Evolutionary conservation across 2,797 vertebrate genomes (phyloP).

Genomic region (Gadopsis marmoratus): DNA sequence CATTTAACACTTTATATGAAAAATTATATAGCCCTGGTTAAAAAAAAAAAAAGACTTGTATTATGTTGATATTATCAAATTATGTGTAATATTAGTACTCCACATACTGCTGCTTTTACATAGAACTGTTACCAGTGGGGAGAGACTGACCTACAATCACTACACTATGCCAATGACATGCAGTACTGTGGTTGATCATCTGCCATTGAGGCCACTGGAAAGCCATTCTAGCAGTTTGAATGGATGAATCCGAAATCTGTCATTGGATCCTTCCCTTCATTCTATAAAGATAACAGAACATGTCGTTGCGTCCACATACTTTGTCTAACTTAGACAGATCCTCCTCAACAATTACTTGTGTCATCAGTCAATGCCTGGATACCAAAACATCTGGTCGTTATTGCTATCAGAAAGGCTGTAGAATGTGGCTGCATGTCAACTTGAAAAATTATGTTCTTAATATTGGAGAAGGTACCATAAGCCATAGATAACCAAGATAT

Average conservation of each 20-base stretch:
- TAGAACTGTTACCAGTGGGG: slow-evolving; percentile 71
- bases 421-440: slow-evolving; percentile 63
- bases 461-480: slow-evolving; percentile 69
- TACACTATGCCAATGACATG: slow-evolving; percentile 58
- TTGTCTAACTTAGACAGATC: slow-evolving; percentile 38
- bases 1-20: slow-evolving; percentile 77
- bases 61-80: slow-evolving; percentile 79
- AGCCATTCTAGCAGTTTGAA: slow-evolving; percentile 54
- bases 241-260: slow-evolving; percentile 46
- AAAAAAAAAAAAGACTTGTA: slow-evolving; percentile 66
- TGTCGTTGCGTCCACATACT: slow-evolving; percentile 34
- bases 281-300: slow-evolving; percentile 31
- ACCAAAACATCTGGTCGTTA: slow-evolving; percentile 53
- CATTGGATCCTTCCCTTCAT: slow-evolving; percentile 39
- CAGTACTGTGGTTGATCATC: slow-evolving; percentile 66
- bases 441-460: slow-evolving; percentile 47
- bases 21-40: slow-evolving; percentile 71
- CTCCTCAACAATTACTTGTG: slow-evolving; percentile 27
- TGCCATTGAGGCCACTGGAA: slow-evolving; percentile 62
- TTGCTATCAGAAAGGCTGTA: slow-evolving; percentile 51
- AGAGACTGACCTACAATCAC: slow-evolving; percentile 68
- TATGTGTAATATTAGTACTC: slow-evolving; percentile 79
- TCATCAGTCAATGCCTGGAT: slow-evolving; percentile 46
- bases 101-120: slow-evolving; percentile 81
- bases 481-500: slow-evolving; percentile 67